Evolutionary conservation across 1,140 invertebrate genomes (phyloP).

Genomic region (Steinernema feltiae): DNA sequence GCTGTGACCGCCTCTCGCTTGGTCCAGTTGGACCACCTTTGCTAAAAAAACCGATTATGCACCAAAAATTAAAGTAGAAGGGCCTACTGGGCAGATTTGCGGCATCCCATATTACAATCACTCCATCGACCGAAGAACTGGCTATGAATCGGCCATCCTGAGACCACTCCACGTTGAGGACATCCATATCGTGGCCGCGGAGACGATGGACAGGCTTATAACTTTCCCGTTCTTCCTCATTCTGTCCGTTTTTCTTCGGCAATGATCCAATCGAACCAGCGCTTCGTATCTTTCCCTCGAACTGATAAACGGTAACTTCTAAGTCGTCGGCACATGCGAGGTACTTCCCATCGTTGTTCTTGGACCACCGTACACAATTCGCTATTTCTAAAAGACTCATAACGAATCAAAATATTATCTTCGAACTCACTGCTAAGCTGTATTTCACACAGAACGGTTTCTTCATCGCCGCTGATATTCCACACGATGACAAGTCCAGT

Average conservation of each 20-base stretch:
- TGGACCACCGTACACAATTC: constrained; percentile 34
- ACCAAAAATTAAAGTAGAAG: neutral
- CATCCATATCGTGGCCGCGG: constrained; percentile 63
- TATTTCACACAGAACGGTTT: constrained; percentile 18
- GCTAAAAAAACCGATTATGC: constrained; percentile 55
- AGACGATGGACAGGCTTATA: no score
- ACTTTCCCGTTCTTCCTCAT: constrained; percentile 15
- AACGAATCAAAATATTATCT: neutral
- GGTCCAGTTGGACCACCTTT: constrained; percentile 63
- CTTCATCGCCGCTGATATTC: constrained; percentile 16
- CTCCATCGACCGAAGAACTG: constrained; percentile 90
- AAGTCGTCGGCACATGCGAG: constrained; percentile 27
- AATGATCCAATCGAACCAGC: constrained; percentile 17
- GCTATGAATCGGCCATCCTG: constrained; percentile 84
- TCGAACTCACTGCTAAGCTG: neutral
- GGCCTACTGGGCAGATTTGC: constrained; percentile 73
- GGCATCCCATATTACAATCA: constrained; percentile 89
- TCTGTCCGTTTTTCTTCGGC: constrained; percentile 18
- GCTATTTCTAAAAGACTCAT: constrained; percentile 24
- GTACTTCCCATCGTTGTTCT: constrained; percentile 6
- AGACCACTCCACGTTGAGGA: constrained; percentile 90
- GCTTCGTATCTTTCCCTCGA: no score
- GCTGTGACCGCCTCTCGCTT: constrained; percentile 70
- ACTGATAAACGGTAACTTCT: constrained; percentile 27
- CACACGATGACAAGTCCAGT: constrained; percentile 28